Evolutionary conservation across 2,113 vertebrate species (phyloP), one percentile per base, ranked within the genome.

Genomic region (Nycticorax nycticorax): DNA sequence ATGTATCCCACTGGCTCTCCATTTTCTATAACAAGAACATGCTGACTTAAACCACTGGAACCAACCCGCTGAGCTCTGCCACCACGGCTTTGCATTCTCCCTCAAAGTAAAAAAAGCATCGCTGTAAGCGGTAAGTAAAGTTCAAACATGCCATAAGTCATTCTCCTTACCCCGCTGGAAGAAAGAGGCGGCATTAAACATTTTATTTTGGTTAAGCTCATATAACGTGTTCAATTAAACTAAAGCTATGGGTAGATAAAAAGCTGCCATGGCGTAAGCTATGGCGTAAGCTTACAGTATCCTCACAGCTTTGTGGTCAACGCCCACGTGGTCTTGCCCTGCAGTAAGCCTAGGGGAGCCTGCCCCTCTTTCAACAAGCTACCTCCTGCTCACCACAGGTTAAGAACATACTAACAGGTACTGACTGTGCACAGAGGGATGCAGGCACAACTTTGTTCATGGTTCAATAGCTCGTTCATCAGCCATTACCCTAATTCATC

Each of bases 11-110:
- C 66, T 68, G 66, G 39, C 69, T 90, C 83, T 95, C 93, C 19
- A 21, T 80, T 96, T 97, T 94, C 91, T 89, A 45, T 74, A 96
- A 96, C 78, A 85, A 88, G 93, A 95, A 94, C 89, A 89, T 94
- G 92, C 93, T 95, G 95, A 96, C 95, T 96, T 87, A 77, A 97
- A 95, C 96, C 95, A 90, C 95, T 92, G 81, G 89, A 93, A 94
- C 28, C 78, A 93, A 57, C n/a, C 62, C 39, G 2, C 69, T 87
- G 62, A 96, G 91, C 74, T 90, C 47, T 93, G 81, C 74, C 89
- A 92, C 74, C 79, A 85, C 27, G 0, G 74, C 53, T 95, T 39
- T 76, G 75, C 69, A 55, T 56, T 79, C 67, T 47, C 56, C 39
- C 59, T 94, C 71, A 71, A 85, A 86, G n/a, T 76, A 32, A 87